Evolutionary conservation across 2,113 vertebrate genomes (phyloP).

Genomic region (Pachypanchax playfairii): DNA sequence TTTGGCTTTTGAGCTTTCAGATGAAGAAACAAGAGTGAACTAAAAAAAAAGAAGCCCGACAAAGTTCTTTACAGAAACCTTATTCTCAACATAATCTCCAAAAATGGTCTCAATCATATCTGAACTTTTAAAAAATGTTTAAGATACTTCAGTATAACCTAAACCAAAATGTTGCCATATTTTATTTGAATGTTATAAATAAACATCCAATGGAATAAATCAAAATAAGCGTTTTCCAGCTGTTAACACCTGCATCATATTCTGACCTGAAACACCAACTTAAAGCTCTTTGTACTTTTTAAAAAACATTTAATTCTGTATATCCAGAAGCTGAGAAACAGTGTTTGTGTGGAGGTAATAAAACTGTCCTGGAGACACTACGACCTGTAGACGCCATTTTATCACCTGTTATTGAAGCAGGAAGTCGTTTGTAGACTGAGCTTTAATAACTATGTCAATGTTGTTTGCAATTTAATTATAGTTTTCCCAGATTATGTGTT

Average conservation of each 20-base stretch:
- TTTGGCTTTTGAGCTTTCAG: neutral
- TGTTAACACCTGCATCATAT: too few relatives aligned
- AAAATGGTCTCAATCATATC: neutral
- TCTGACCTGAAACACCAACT: neutral
- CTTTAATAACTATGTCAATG: slow-evolving; percentile 15
- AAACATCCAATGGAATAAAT: neutral
- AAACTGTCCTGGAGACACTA: slow-evolving; percentile 45
- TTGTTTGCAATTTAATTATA: slow-evolving; percentile 2
- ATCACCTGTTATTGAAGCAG: slow-evolving; percentile 31
- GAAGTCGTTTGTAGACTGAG: slow-evolving; percentile 21
- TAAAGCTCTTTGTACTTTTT: neutral
- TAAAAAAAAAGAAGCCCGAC: neutral
- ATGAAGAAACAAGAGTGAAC: neutral
- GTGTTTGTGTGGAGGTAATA: slow-evolving; percentile 1
- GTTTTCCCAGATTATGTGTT: neutral
- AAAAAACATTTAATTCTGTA: neutral
- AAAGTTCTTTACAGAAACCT: neutral
- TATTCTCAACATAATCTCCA: too few relatives aligned
- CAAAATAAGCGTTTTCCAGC: too few relatives aligned
- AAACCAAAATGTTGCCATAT: neutral
- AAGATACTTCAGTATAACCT: neutral
- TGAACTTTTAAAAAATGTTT: neutral
- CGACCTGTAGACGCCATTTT: slow-evolving; percentile 46
- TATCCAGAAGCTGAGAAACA: slow-evolving; percentile 7
- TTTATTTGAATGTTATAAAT: neutral